Evolutionary conservation across 2,888 invertebrate genomes (phyloP), one percentile per base, ranked within the genome.

Genomic region (Ganaspis brasiliensis): DNA sequence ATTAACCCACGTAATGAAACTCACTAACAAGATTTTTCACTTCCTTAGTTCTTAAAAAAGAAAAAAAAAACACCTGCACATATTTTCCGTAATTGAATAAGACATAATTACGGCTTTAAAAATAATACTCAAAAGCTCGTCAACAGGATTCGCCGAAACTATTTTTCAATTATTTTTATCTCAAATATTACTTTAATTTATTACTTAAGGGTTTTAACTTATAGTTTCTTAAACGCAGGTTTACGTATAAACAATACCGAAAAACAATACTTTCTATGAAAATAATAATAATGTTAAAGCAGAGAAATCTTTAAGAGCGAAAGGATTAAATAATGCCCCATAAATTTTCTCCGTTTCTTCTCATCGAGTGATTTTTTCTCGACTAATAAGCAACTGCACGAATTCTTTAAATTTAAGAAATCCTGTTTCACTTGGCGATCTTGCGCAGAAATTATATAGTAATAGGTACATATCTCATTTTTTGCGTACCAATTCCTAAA

Each of bases 401-500:
- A 26, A 57, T n/a, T 49, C 21, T 21, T 56, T 57, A 57, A 24
- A 24, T 57, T 26, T 26, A 24, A 57, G 26, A 26, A 57, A 57
- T 26, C n/a, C 57, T 57, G 26, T 57, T 57, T 57, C 24, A 26
- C 57, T 8, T 57, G 26, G n/a, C 24, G 57, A 57, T 26, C 26
- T 57, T 26, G 26, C 8, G 57, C 57, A 26, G 57, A 57, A 57
- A 57, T 57, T 26, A 26, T 57, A 8, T 57, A 57, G 56, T 31
- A 31, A 31, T 31, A 31, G 40, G 14, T 31, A 57, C 24, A 57
- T 31, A 57, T 57, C 26, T 16, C 5, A 6, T 1, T 63, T 63
- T 63, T 63, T 40, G 40, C 63, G 63, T 63, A 40, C 63, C 63
- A 63, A 63, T 40, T 63, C 21, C 63, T 14, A 45, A 14, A 8